These are phyloP conservation scores for Andrena camellia DNA, from an alignment of 2,888 invertebrate genomes.

Conservation along the genomic window DNA sequence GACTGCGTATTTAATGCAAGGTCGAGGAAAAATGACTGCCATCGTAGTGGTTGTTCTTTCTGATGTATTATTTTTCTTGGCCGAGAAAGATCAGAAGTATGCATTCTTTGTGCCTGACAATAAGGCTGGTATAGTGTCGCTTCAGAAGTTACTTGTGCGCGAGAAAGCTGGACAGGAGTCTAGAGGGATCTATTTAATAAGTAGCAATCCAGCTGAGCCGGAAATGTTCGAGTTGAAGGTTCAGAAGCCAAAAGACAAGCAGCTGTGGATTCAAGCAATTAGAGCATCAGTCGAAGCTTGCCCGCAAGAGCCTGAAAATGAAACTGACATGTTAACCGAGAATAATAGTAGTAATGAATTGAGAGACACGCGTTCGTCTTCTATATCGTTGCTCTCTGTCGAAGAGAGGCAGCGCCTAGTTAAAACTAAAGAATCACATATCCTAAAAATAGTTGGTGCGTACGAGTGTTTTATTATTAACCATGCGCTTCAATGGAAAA, in stretches of 20 bases:
- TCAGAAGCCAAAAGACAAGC: conserved; percentile 95
- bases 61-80: conserved; percentile 96
- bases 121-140: conserved; percentile 97
- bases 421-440: conserved; percentile 92
- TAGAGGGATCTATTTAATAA: conserved; percentile 96
- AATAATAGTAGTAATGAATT: conserved; percentile 75
- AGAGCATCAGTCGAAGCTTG: conserved; percentile 94
- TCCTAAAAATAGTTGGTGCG: conserved; percentile 93
- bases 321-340: conserved; percentile 81
- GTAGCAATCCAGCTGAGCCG: conserved; percentile 95
- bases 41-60: conserved; percentile 95
- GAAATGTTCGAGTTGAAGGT: conserved; percentile 98
- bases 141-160: conserved; percentile 95
- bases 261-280: conserved; percentile 95
- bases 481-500: conserved; percentile 4
- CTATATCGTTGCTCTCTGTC: conserved; percentile 85
- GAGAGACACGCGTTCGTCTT: conserved; percentile 79
- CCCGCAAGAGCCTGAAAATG: conserved; percentile 93
- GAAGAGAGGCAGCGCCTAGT: conserved; percentile 92
- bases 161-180: conserved; percentile 97
- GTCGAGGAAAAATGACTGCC: conserved; percentile 95
- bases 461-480: conserved; percentile 56
- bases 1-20: conserved; percentile 95
- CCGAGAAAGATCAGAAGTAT: conserved; percentile 95
- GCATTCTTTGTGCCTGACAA: conserved; percentile 97